phyloP scores from a whole-genome alignment of 2,113 vertebrate genomes.

The Mus spicilegus region DNA sequence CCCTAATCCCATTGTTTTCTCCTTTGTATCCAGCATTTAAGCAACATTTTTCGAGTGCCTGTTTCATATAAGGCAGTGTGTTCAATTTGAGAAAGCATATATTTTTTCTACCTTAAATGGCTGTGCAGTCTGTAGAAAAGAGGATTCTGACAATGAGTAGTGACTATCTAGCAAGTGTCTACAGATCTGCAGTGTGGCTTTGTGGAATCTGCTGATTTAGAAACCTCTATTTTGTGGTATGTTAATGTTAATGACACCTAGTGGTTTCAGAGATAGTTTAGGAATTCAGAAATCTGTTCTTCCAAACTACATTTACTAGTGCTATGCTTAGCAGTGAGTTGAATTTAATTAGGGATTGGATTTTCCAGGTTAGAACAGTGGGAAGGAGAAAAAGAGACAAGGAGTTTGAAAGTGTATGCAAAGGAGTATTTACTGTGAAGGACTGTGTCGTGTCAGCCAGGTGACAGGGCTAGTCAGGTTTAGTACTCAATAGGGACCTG shows the following conservation, averaged over 20 bases:
- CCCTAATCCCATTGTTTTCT: neutral
- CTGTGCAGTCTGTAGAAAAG: neutral
- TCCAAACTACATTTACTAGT: neutral
- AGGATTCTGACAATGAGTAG: constrained; percentile 1
- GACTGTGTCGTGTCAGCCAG: neutral
- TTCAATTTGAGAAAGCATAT: neutral
- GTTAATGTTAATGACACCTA: neutral
- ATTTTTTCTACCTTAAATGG: neutral
- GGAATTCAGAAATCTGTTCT: neutral
- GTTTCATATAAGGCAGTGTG: neutral
- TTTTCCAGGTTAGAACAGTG: constrained; percentile 54
- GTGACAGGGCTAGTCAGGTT: neutral
- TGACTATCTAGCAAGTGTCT: constrained; percentile 18
- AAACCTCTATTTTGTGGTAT: neutral
- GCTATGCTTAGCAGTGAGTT: constrained; percentile 45
- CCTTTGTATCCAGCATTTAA: neutral
- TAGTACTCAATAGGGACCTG: neutral
- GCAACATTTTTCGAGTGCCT: neutral
- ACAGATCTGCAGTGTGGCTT: neutral
- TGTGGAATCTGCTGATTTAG: constrained; percentile 30
- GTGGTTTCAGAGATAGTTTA: constrained; percentile 33
- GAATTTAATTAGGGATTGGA: constrained; percentile 59
- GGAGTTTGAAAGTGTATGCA: constrained; percentile 54
- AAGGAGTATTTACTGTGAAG: constrained; percentile 52
- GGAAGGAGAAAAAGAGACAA: constrained; percentile 54